Base-by-base conservation (phyloP, 2,888 invertebrate genomes). In the Meteorus colon region DNA sequence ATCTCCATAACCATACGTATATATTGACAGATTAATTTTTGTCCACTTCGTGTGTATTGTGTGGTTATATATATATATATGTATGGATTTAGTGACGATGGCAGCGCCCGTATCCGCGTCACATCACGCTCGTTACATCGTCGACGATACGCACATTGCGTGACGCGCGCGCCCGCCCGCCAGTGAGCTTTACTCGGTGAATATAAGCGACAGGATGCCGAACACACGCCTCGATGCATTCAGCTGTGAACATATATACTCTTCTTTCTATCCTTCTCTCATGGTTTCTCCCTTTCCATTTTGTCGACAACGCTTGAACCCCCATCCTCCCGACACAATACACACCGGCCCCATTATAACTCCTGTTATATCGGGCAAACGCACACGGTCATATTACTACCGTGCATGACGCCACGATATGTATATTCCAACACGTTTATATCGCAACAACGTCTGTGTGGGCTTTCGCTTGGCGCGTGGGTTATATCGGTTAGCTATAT, bases 161-260 rank as follows among this genome's bases (percentile, higher is more conserved):
- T 85, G 85, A 84, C 84, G 83, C 80, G 81, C 78, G 69, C 55
- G 19, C 55, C 55, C 55, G 55, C 55, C 19, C 55, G 19, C 55
- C 55, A 55, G 10, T 19, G 55, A 55, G 55, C 55, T 55, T 55
- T 55, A 55, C 19, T 55, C 55, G 55, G 19, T 55, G 19, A 79
- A 81, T 78, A 78, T 77, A 80, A 82, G 82, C 84, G 84, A 85
- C 84, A 82, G 84, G 82, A 83, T 83, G 84, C 82, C 82, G 80
- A 83, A 84, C 82, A 81, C 83, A 81, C 82, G 82, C 81, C 75
- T 78, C 79, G 81, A 60, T 81, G 83, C 82, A 82, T 83, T 83
- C 84, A 82, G 79, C 83, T 82, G 82, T 83, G 83, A 84, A 86
- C 31, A 63, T 75, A n/a, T 69, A 73, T 80, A 76, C 81, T 77